Conservation (phyloP, 2,797 vertebrate genomes). For the Hippocampus kuda region DNA sequence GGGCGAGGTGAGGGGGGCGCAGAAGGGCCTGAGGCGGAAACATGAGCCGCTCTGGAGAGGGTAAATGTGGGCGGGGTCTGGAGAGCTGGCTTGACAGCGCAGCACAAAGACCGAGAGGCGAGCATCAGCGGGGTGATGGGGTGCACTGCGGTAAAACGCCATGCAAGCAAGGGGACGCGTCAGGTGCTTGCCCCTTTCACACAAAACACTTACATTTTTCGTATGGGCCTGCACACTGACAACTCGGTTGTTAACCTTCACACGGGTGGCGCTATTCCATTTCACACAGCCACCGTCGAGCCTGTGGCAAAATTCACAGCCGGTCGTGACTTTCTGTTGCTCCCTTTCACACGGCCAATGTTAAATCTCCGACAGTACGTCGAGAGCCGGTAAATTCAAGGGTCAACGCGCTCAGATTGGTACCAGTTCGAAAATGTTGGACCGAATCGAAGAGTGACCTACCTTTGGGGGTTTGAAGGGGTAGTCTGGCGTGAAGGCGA, state of each 20-base stretch:
- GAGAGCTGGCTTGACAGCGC: slow-evolving; percentile 56
- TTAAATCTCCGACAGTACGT: too few species aligned
- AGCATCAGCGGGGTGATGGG: slow-evolving; percentile 32
- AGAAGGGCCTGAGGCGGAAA: slow-evolving; percentile 33
- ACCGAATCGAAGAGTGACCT: neutral
- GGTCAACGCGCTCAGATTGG: too few species aligned
- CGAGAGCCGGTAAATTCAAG: too few species aligned
- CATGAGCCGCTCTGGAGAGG: slow-evolving; percentile 51
- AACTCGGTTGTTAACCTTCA: too few species aligned
- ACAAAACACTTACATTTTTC: too few species aligned
- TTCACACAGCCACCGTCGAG: too few species aligned
- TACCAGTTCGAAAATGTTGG: neutral
- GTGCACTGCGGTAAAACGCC: slow-evolving; percentile 28
- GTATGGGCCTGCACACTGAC: too few species aligned
- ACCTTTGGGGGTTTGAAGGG: slow-evolving; percentile 98
- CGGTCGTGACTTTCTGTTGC: too few species aligned
- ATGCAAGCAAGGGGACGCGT: neutral
- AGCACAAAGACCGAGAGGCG: slow-evolving; percentile 37
- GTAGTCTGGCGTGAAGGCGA: slow-evolving; percentile 91
- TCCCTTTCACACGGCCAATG: too few species aligned
- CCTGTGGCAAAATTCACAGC: too few species aligned
- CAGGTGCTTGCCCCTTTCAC: too few species aligned
- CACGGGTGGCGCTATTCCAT: too few species aligned
- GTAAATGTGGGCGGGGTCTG: slow-evolving; percentile 42
- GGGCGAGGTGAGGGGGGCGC: slow-evolving; percentile 20